Percentiles rank a stretch among this genome's conserved stretches.
These are phyloP conservation scores for Megaleporinus macrocephalus DNA, from an alignment of 2,113 vertebrate species.

Conservation along the genomic window DNA sequence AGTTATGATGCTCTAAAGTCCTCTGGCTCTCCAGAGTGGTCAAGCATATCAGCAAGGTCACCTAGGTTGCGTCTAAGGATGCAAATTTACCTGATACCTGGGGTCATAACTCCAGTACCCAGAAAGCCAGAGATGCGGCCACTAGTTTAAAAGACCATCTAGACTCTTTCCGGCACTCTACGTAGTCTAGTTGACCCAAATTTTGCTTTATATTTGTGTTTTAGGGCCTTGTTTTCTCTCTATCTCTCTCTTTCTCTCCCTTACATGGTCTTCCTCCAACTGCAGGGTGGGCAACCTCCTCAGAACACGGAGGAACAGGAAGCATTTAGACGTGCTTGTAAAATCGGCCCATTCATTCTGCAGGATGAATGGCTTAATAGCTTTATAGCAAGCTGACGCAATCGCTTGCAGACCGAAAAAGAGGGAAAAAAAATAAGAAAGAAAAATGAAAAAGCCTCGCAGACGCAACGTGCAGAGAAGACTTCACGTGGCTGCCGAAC, in stretches of 20 bases:
- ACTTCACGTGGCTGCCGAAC: conserved; percentile 43
- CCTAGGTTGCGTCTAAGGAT: no score
- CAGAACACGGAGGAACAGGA: conserved; percentile 23
- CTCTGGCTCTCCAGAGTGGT: no score
- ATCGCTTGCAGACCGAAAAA: conserved; percentile 43
- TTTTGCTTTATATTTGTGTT: background rate
- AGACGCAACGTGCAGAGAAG: background rate
- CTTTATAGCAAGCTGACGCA: conserved; percentile 45
- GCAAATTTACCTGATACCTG: no score
- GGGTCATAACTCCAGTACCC: no score
- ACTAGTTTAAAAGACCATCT: no score
- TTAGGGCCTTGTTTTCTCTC: background rate
- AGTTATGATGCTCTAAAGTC: no score
- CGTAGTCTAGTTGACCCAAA: background rate
- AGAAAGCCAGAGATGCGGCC: no score
- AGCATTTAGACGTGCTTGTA: conserved; percentile 45
- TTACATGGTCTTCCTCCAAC: background rate
- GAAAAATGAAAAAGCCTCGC: background rate
- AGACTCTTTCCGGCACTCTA: background rate
- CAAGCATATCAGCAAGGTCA: no score
- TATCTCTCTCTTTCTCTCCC: no score
- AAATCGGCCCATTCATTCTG: conserved; percentile 59
- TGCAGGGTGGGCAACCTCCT: conserved; percentile 9
- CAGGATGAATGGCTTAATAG: conserved; percentile 20
- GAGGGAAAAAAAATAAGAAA: conserved; percentile 62